Conservation (phyloP, 2,797 vertebrate genomes). For the Xyrichtys novacula region DNA sequence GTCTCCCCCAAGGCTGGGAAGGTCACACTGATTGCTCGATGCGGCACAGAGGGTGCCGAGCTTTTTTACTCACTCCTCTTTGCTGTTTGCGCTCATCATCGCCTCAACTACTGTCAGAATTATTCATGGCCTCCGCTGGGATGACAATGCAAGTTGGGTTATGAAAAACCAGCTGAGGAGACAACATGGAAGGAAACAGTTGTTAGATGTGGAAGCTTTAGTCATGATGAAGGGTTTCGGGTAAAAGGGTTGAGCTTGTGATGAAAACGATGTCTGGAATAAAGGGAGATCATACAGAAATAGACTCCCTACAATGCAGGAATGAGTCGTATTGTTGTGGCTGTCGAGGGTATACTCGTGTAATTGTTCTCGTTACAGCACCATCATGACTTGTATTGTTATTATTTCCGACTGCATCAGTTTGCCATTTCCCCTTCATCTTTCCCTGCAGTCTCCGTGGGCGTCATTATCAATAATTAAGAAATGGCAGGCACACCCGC, state of each 20-base stretch:
- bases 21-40: conserved; percentile 66
- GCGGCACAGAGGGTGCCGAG: conserved; percentile 42
- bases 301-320: conserved; percentile 35
- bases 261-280: conserved; percentile 24
- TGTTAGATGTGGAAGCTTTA: conserved; percentile 38
- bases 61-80: conserved; percentile 23
- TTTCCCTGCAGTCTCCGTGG: conserved; percentile 70
- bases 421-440: conserved; percentile 77
- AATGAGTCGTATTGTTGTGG: conserved; percentile 57
- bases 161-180: conserved; percentile 44
- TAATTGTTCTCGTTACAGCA: conserved; percentile 71
- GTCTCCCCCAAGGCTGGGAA: conserved; percentile 65
- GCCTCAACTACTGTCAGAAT: conserved; percentile 54
- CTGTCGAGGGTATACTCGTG: conserved; percentile 47
- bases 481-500: conserved; percentile 75
- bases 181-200: conserved; percentile 37
- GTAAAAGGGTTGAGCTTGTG: conserved; percentile 26
- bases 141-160: conserved; percentile 42
- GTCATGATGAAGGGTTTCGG: conserved; percentile 33
- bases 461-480: conserved; percentile 84
- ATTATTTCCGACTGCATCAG: conserved; percentile 74
- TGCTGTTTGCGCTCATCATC: conserved; percentile 41
- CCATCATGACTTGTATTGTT: conserved; percentile 68
- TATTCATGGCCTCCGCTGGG: conserved; percentile 57
- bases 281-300: conserved; percentile 40